Conservation (phyloP, 1,140 invertebrate genomes). For the Plectus sambesii region DNA sequence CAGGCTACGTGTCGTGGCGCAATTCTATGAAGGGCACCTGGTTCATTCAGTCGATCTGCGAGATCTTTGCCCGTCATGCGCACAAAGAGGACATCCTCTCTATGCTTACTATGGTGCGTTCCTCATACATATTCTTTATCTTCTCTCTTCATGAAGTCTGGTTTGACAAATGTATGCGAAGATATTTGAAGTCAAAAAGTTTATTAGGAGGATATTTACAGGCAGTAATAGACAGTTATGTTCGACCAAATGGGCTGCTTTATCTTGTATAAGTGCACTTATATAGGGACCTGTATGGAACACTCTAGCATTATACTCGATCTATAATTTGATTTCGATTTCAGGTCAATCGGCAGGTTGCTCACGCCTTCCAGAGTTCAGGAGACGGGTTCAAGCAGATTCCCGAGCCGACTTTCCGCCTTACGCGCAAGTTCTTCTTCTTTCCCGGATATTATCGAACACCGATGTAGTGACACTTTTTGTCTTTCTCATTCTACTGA, state of each 20-base stretch:
- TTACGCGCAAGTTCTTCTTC: conserved; percentile 21
- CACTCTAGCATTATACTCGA: no score
- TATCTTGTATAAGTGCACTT: no score
- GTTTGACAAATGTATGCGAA: background rate
- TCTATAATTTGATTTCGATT: conserved; percentile 3
- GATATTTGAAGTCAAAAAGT: no score
- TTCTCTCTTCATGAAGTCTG: background rate
- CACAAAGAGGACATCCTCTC: conserved; percentile 55
- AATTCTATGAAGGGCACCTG: conserved; percentile 58
- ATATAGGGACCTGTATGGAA: no score
- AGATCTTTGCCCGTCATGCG: conserved; percentile 61
- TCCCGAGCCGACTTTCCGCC: conserved; percentile 15
- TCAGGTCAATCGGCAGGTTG: conserved; percentile 22
- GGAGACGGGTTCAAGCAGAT: conserved; percentile 17
- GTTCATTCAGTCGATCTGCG: conserved; percentile 64
- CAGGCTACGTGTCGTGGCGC: conserved; percentile 57
- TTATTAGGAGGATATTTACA: no score
- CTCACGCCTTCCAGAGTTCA: conserved; percentile 18
- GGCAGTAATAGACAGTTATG: no score
- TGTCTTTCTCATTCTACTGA: no score
- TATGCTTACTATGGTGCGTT: conserved; percentile 51
- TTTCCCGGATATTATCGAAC: no score
- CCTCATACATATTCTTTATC: conserved; percentile 3
- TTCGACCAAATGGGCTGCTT: no score
- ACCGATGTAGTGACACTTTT: no score